These are phyloP conservation scores for Myzus persicae DNA, from an alignment of 1,140 invertebrate genomes.

Conservation along the genomic window DNA sequence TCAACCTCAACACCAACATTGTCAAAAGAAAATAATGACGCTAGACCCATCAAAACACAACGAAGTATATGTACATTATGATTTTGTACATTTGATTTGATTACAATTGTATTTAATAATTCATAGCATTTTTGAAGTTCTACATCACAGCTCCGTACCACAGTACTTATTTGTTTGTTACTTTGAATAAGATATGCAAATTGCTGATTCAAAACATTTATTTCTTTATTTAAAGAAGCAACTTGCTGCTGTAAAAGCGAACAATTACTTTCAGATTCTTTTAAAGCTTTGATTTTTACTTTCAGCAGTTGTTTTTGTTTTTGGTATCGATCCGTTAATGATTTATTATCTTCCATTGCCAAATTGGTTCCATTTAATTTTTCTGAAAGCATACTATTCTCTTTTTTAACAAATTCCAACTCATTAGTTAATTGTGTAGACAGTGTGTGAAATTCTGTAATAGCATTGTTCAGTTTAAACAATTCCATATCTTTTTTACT, in stretches of 20 bases:
- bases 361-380: conserved; percentile 24
- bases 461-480: conserved; percentile 6
- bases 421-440: not conserved
- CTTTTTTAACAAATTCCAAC: not conserved
- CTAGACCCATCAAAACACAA: conserved; percentile 8
- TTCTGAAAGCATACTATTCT: conserved; percentile 4
- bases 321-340: conserved; percentile 10
- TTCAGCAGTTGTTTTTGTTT: conserved; percentile 51
- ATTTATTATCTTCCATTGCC: conserved; percentile 9
- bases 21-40: conserved; percentile 38
- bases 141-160: not conserved
- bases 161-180: not conserved
- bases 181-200: not conserved
- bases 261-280: conserved; percentile 47
- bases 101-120: not conserved
- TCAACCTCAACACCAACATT: not conserved
- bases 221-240: not conserved
- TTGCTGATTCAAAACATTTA: conserved; percentile 8
- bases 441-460: conserved; percentile 4
- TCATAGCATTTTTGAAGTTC: conserved; percentile 35
- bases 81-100: conserved; percentile 28
- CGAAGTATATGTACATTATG: not conserved
- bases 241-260: conserved; percentile 33
- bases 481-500: not conserved
- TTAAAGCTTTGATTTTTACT: conserved; percentile 26